Evolutionary conservation across 2,797 vertebrate genomes (phyloP).

Genomic region (Pangasius larnaudii): DNA sequence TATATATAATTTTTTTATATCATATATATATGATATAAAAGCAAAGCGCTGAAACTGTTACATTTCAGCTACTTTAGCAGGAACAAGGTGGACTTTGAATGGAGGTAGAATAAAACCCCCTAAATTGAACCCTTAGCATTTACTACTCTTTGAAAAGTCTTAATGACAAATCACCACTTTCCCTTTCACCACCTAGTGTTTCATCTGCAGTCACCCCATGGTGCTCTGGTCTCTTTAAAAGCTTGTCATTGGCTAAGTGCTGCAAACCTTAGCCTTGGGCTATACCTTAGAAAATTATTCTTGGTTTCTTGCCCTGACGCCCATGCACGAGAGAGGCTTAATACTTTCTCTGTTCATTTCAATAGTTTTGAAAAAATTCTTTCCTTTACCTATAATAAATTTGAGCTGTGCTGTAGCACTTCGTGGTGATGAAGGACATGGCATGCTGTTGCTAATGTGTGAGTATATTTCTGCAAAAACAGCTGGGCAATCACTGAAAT

Average conservation of each 20-base stretch:
- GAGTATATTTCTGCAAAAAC: constrained; percentile 35
- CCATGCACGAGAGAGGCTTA: constrained; percentile 54
- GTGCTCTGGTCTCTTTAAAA: constrained; percentile 64
- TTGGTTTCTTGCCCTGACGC: constrained; percentile 65
- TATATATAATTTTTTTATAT: background rate
- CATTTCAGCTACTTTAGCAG: constrained; percentile 47
- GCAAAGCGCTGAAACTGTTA: constrained; percentile 33
- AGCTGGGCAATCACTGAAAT: constrained; percentile 38
- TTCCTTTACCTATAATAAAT: constrained; percentile 45
- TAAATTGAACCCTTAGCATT: constrained; percentile 74
- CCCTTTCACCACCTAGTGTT: constrained; percentile 74
- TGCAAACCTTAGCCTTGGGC: constrained; percentile 64
- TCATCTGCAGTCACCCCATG: constrained; percentile 67
- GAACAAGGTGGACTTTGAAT: constrained; percentile 56
- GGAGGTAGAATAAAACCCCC: constrained; percentile 64
- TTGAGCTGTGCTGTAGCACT: constrained; percentile 49
- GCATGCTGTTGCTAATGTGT: constrained; percentile 51
- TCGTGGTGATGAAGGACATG: constrained; percentile 41
- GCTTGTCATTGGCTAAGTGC: constrained; percentile 65
- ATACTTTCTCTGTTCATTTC: constrained; percentile 51
- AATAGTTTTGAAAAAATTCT: constrained; percentile 53
- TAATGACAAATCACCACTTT: constrained; percentile 81
- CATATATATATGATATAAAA: background rate
- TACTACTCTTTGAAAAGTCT: constrained; percentile 73
- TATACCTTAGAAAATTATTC: constrained; percentile 63